Evolutionary conservation across 2,797 vertebrate genomes (phyloP).

Genomic region (Hydrocynus forskahlii): DNA sequence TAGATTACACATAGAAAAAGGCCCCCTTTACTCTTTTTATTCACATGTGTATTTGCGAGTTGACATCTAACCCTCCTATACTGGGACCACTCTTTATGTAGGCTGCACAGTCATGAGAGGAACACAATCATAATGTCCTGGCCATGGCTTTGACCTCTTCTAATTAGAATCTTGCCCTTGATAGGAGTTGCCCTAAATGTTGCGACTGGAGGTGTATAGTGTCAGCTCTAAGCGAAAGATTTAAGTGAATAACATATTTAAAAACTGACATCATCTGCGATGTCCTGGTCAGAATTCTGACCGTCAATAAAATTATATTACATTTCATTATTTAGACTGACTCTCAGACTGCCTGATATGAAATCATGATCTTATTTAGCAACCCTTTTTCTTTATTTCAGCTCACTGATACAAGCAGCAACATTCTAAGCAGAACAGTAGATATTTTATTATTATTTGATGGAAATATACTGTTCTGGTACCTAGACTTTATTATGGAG

Average conservation of each 20-base stretch:
- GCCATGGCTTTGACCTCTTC: neutral
- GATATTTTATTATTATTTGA: no score
- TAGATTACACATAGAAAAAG: neutral
- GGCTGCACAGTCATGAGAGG: no score
- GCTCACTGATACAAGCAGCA: no score
- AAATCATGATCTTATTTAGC: neutral
- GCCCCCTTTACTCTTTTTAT: neutral
- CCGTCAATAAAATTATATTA: neutral
- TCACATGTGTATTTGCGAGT: neutral
- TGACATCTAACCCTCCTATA: neutral
- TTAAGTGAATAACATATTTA: conserved; percentile 2
- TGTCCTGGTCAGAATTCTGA: neutral
- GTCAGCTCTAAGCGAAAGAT: neutral
- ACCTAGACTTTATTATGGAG: no score
- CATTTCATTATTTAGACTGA: neutral
- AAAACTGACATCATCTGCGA: neutral
- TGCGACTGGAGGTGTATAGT: neutral
- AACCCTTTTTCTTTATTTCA: conserved; percentile 5
- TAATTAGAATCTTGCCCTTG: neutral
- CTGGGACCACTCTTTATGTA: no score
- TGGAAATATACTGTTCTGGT: no score
- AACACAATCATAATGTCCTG: neutral
- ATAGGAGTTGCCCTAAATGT: neutral
- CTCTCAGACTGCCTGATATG: neutral
- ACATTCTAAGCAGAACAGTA: no score